Percentiles rank a stretch among this genome's conserved stretches.
phyloP scores from a whole-genome alignment of 2,797 vertebrate species.

The Cygnus olor region DNA sequence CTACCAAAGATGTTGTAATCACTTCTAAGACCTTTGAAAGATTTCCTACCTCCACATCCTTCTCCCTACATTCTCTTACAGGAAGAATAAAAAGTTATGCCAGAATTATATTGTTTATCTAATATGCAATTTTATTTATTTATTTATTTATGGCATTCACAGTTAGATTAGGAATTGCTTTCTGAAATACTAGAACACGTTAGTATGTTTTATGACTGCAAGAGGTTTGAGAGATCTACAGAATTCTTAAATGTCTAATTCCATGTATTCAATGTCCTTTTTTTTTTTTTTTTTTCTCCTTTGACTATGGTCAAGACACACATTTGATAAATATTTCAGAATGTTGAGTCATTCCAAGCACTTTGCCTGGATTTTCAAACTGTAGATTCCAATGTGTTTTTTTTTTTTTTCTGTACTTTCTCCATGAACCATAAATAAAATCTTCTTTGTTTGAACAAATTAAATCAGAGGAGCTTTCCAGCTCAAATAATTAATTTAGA shows the following conservation, averaged over 20 bases:
- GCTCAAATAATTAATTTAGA: conserved; percentile 14
- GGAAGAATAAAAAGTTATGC: too few relatives aligned
- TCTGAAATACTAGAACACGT: background rate
- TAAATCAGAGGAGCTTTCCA: conserved; percentile 6
- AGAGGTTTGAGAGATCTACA: background rate
- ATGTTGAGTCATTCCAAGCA: background rate
- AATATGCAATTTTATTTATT: too few relatives aligned
- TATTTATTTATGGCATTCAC: background rate
- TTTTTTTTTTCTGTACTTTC: background rate
- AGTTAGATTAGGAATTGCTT: background rate
- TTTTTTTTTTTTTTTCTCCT: too few relatives aligned
- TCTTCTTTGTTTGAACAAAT: conserved; percentile 17
- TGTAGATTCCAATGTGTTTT: background rate
- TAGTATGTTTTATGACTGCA: background rate
- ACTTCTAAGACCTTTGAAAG: too few relatives aligned
- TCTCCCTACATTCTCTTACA: too few relatives aligned
- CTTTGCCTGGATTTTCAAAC: background rate
- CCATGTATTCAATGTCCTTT: too few relatives aligned
- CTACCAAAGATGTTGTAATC: too few relatives aligned
- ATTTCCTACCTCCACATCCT: too few relatives aligned
- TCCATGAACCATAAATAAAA: background rate
- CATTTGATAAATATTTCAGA: background rate
- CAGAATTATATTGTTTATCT: background rate
- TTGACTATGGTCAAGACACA: background rate
- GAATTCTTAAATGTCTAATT: background rate